phyloP scores from a whole-genome alignment of 1,140 invertebrate genomes.

The Platyura marginata region DNA sequence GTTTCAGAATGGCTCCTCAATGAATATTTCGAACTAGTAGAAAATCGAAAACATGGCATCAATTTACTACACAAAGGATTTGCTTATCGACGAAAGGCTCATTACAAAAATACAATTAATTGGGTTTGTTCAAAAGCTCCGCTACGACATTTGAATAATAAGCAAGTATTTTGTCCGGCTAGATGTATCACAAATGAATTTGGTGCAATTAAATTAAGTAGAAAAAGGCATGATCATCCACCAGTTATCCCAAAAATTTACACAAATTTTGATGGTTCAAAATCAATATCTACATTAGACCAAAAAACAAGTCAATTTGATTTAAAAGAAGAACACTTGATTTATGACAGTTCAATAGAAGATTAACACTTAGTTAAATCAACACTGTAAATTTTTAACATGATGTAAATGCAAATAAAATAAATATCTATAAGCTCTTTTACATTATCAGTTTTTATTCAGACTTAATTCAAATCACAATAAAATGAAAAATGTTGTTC shows the following conservation, averaged over 20 bases:
- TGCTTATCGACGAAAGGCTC: conserved; percentile 3
- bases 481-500: too few species aligned
- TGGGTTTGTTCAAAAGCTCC: conserved; percentile 2
- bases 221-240: conserved; percentile 2
- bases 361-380: too few species aligned
- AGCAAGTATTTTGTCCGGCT: background rate
- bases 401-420: too few species aligned
- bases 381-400: too few species aligned
- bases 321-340: too few species aligned
- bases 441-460: too few species aligned
- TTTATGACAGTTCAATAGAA: too few species aligned
- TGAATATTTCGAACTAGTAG: background rate
- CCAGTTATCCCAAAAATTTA: too few species aligned
- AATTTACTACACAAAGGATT: conserved; percentile 1
- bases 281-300: background rate
- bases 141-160: background rate
- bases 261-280: too few species aligned
- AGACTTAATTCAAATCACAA: too few species aligned
- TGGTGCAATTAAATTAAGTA: background rate
- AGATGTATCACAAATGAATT: background rate
- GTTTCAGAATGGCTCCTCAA: background rate
- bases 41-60: background rate
- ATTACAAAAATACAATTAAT: conserved; percentile 4
- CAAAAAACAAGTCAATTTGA: too few species aligned
- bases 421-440: too few species aligned